These are phyloP conservation scores for Calameuta idolon DNA, from an alignment of 2,888 invertebrate genomes.

Conservation along the genomic window DNA sequence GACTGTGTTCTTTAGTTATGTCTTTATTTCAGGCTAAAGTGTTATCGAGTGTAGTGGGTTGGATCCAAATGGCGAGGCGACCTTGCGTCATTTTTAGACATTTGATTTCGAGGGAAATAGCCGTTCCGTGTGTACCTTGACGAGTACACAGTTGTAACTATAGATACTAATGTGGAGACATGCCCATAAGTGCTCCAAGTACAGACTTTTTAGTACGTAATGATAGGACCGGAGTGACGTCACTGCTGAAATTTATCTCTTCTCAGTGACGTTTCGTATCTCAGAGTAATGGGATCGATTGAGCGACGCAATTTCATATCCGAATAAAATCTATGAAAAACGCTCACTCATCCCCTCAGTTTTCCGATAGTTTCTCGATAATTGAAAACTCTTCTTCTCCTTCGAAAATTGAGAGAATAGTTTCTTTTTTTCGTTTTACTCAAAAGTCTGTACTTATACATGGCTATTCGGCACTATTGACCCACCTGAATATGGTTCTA, in stretches of 20 bases:
- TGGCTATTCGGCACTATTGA: background rate
- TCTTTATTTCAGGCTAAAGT: too few relatives aligned
- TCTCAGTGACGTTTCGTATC: background rate
- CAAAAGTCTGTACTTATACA: background rate
- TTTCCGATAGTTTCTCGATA: background rate
- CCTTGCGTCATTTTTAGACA: too few relatives aligned
- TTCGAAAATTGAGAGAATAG: background rate
- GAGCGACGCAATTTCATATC: background rate
- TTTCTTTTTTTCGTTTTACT: background rate
- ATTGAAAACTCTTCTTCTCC: background rate
- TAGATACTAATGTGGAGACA: too few relatives aligned
- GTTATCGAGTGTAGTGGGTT: too few relatives aligned
- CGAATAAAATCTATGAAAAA: background rate
- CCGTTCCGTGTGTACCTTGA: too few relatives aligned
- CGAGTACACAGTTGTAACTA: too few relatives aligned
- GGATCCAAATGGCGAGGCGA: too few relatives aligned
- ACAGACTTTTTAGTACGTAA: background rate
- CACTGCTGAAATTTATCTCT: background rate
- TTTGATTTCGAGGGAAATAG: too few relatives aligned
- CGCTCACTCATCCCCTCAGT: background rate
- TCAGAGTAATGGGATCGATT: background rate
- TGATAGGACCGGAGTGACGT: background rate
- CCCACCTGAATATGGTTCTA: too few relatives aligned
- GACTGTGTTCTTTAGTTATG: too few relatives aligned
- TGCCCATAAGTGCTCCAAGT: background rate